Evolutionary conservation across 2,888 invertebrate genomes (phyloP), one percentile per base, ranked within the genome.

Genomic region (Choreutis nemorana): DNA sequence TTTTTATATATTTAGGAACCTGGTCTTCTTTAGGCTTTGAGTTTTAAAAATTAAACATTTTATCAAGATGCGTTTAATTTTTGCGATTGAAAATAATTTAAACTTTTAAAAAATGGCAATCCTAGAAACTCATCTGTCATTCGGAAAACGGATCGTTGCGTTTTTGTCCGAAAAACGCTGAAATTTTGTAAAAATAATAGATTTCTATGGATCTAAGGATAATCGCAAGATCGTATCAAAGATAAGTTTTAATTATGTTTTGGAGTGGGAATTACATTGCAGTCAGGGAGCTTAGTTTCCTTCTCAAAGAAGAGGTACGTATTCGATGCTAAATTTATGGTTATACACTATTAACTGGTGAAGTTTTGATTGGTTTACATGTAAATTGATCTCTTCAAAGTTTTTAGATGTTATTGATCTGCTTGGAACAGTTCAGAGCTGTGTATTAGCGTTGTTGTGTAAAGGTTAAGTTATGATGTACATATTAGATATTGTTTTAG

Each of bases 241-340:
- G n/a, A 66, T 63, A 67, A 62, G 59, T 65, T 68, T 63, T 62
- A 67, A 82, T 70, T 66, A 91, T 91, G 91, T 91, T 90, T 84
- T 91, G 91, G 91, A 86, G 87, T 62, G 87, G 85, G 60, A 90
- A 89, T 75, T 84, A 85, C 63, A 80, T 84, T 55, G 82, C 81
- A 44, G 85, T 87, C 45, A 85, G 87, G 49, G 87, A 88, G 68
- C 84, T 91, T 60, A 90, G 89, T 63, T 84, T 85, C 46, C 82
- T 91, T 50, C 83, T 91, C 39, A 85, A 85, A 55, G 88, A 89
- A 67, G 87, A 90, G 84, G 91, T 89, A 80, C 53, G 66, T 67
- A 66, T 61, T 58, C 56, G 58, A 58, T 61, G 45, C 46, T 52
- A 55, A 56, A 65, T 66, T 66, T 42, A 52, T 75, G 73, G 71